These are phyloP conservation scores for Cartodere bifasciata DNA, from an alignment of 2,888 invertebrate species.

Conservation along the genomic window DNA sequence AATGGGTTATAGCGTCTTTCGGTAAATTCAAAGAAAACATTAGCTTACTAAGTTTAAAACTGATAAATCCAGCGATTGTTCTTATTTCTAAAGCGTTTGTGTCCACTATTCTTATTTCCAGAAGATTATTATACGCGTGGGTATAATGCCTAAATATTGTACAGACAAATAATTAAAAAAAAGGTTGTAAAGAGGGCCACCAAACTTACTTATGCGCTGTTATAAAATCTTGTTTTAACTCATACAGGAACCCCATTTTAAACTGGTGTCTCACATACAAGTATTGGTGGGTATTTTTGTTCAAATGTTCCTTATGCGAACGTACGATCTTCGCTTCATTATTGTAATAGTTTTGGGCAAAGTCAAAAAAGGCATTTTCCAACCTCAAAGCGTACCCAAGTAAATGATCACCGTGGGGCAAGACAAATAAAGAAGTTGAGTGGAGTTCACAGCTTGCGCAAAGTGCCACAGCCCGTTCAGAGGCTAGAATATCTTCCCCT, in stretches of 20 bases:
- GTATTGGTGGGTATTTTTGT: constrained; percentile 82
- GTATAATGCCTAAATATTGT: constrained; percentile 58
- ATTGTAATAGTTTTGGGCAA: constrained; percentile 86
- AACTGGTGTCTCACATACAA: constrained; percentile 92
- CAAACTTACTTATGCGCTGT: constrained; percentile 61
- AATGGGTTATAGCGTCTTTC: constrained; percentile 89
- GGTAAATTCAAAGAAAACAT: constrained; percentile 82
- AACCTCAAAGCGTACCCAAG: constrained; percentile 60
- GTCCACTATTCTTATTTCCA: constrained; percentile 80
- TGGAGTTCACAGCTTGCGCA: constrained; percentile 86
- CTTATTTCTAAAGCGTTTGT: constrained; percentile 88
- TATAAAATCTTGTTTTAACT: constrained; percentile 79
- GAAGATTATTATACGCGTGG: constrained; percentile 80
- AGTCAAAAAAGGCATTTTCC: constrained; percentile 87
- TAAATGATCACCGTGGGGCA: constrained; percentile 79
- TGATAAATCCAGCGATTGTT: constrained; percentile 88
- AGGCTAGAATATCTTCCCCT: constrained; percentile 72
- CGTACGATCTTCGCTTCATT: constrained; percentile 77
- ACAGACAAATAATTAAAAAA: too few species aligned
- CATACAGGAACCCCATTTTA: constrained; percentile 91
- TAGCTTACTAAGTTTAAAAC: constrained; percentile 87
- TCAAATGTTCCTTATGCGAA: constrained; percentile 79
- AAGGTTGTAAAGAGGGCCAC: too few species aligned
- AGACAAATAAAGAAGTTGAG: constrained; percentile 81
- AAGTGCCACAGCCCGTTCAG: constrained; percentile 81